These are phyloP conservation scores for human DNA, from an alignment of 2,113 vertebrate species.

Conservation along the genomic window GRCh38 chr9:105917501-105918000, in stretches of 20 bases:
- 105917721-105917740: background rate
- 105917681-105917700: background rate
- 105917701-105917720: background rate
- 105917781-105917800: conserved; percentile 26
- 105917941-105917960: background rate
- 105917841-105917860: background rate
- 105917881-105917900: background rate
- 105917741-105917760: conserved; percentile 5
- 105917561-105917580: background rate
- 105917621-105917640: background rate
- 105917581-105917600: background rate
- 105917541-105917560: too few species aligned
- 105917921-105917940: background rate
- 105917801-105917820: background rate
- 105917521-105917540: too few species aligned
- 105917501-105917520: too few species aligned
- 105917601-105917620: background rate
- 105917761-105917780: background rate
- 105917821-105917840: background rate
- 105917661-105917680: conserved; percentile 3
- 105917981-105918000: background rate
- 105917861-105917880: background rate
- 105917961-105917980: background rate
- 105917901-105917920: background rate
- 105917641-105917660: background rate